Conservation (phyloP, 2,888 invertebrate genomes). For the Liposcelis brunnea region DNA sequence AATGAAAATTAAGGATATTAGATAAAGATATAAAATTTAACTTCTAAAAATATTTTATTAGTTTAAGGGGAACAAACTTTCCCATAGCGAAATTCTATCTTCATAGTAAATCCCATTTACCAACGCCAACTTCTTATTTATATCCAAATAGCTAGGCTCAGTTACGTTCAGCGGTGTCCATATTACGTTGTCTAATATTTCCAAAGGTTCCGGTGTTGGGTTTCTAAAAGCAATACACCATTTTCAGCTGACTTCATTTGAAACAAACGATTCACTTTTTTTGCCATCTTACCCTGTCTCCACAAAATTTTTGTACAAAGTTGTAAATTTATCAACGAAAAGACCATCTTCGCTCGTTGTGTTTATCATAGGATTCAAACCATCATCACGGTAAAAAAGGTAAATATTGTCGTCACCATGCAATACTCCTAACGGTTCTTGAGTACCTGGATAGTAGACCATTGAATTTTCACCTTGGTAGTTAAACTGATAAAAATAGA, state of each 20-base stretch:
- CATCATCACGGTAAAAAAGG: conserved; percentile 26
- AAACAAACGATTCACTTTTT: too few relatives aligned
- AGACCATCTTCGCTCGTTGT: conserved; percentile 27
- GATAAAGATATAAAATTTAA: too few relatives aligned
- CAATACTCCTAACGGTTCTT: conserved; percentile 30
- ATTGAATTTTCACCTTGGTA: conserved; percentile 42
- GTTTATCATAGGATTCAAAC: conserved; percentile 26
- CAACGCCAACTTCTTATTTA: conserved; percentile 26
- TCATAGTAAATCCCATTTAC: conserved; percentile 25
- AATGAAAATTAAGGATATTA: too few relatives aligned
- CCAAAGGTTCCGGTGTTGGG: conserved; percentile 27
- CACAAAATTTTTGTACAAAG: conserved; percentile 29
- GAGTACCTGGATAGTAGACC: conserved; percentile 33
- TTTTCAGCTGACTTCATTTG: neutral
- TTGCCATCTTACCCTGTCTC: conserved; percentile 13
- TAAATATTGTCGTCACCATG: conserved; percentile 37
- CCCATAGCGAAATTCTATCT: conserved; percentile 25
- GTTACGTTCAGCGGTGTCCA: conserved; percentile 27
- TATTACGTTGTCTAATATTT: conserved; percentile 17
- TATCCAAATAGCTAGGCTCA: conserved; percentile 23
- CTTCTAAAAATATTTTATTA: too few relatives aligned
- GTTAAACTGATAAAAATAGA: conserved; percentile 44
- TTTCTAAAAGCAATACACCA: conserved; percentile 27
- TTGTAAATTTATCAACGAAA: conserved; percentile 27
- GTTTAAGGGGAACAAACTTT: conserved; percentile 24